Evolutionary conservation across 2,888 invertebrate species (phyloP).

Genomic region (Mimumesa dahlbomi): DNA sequence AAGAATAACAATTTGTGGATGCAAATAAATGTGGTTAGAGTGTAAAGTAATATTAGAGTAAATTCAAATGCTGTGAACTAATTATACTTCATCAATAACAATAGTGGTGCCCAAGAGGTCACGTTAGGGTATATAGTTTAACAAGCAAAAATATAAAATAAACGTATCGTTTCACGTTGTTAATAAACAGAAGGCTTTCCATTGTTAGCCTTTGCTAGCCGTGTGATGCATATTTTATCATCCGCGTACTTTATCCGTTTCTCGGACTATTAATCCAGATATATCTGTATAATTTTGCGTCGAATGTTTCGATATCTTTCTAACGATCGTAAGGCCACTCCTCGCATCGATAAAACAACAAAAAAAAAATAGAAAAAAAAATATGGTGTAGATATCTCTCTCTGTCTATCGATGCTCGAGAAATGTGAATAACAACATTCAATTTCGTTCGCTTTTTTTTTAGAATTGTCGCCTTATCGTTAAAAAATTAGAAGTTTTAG

Average conservation of each 20-base stretch:
- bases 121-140: slow-evolving; percentile 33
- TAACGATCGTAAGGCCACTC: slow-evolving; percentile 1
- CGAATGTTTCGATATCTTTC: background rate
- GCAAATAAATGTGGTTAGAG: slow-evolving; percentile 79
- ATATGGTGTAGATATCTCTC: too few relatives aligned
- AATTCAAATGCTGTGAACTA: slow-evolving; percentile 64
- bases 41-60: slow-evolving; percentile 77
- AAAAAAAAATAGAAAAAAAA: background rate
- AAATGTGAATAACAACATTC: background rate
- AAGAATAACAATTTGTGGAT: slow-evolving; percentile 80
- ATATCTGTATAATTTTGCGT: background rate
- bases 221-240: slow-evolving; percentile 23
- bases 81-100: slow-evolving; percentile 55
- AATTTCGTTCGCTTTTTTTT: background rate
- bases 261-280: background rate
- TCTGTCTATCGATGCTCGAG: background rate
- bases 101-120: slow-evolving; percentile 59
- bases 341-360: background rate
- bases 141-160: slow-evolving; percentile 42
- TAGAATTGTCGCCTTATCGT: background rate
- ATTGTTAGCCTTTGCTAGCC: slow-evolving; percentile 15
- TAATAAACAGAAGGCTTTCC: slow-evolving; percentile 41
- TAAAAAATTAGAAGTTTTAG: too few relatives aligned
- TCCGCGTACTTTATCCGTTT: background rate
- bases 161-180: slow-evolving; percentile 35